Conservation (phyloP, 35 echinoderm and acorn worm species). For the Diadema setosum region DNA sequence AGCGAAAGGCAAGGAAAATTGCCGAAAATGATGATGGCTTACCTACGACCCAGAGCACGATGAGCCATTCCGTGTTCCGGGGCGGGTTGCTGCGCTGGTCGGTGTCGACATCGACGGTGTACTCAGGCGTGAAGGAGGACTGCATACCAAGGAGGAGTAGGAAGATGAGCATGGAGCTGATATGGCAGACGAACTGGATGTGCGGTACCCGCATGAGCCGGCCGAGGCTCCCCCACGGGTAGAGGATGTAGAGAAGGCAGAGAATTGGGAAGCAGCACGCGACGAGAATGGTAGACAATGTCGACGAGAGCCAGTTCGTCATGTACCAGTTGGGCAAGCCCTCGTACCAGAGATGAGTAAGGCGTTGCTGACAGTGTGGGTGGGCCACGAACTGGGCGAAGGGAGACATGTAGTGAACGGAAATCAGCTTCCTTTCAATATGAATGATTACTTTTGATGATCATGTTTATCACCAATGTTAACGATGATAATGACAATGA, state of each 20-base stretch:
- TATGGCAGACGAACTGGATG: constrained; percentile 91
- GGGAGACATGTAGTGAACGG: too few species aligned
- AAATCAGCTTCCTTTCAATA: too few species aligned
- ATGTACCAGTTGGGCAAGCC: constrained; percentile 86
- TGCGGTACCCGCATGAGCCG: constrained; percentile 82
- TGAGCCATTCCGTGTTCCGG: constrained; percentile 68
- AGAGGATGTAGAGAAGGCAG: constrained; percentile 77
- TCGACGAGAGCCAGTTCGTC: constrained; percentile 55
- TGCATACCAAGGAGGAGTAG: constrained; percentile 82
- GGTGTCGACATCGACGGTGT: not conserved
- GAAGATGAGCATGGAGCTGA: constrained; percentile 63
- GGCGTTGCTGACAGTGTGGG: constrained; percentile 91
- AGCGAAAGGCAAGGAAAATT: too few species aligned
- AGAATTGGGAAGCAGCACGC: constrained; percentile 75
- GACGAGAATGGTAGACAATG: constrained; percentile 53
- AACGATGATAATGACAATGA: too few species aligned
- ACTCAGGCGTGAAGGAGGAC: constrained; percentile 2
- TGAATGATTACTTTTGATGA: too few species aligned
- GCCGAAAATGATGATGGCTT: too few species aligned
- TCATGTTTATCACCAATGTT: too few species aligned
- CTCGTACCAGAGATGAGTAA: constrained; percentile 93
- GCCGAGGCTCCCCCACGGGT: constrained; percentile 68
- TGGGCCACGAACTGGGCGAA: constrained; percentile 87
- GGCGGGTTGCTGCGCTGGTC: constrained; percentile 39
- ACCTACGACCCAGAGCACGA: constrained; percentile 91